phyloP scores from a whole-genome alignment of 2,113 vertebrate species.

The Rhinolophus sinicus region DNA sequence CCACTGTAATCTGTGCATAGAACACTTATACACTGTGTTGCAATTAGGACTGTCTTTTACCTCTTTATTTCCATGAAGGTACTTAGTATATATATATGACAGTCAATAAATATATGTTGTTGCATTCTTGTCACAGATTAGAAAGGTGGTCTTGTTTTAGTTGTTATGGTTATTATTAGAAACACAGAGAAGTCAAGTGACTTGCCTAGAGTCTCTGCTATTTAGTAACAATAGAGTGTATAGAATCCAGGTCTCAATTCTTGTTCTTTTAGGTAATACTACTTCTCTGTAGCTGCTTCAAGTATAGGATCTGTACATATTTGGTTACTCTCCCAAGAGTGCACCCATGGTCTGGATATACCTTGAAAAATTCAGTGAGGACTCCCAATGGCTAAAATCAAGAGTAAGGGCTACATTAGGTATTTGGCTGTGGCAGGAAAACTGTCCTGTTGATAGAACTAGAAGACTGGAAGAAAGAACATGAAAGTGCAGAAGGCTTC shows the following conservation, averaged over 20 bases:
- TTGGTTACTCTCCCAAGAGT: background rate
- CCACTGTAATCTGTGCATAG: background rate
- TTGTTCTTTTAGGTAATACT: background rate
- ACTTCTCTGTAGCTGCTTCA: background rate
- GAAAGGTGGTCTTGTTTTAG: background rate
- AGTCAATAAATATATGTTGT: background rate
- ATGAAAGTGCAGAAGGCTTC: background rate
- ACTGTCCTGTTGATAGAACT: background rate
- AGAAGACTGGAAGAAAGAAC: too few species aligned
- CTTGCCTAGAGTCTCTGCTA: background rate
- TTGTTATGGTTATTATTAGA: background rate
- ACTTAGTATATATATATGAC: background rate
- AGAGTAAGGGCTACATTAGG: background rate
- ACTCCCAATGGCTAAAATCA: background rate
- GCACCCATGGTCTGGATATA: background rate
- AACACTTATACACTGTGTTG: background rate
- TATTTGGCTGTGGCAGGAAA: background rate
- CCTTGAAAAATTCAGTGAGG: background rate
- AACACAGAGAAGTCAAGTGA: background rate
- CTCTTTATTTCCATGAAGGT: background rate
- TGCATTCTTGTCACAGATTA: background rate
- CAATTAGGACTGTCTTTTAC: background rate
- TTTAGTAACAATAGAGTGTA: background rate
- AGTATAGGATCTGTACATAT: background rate
- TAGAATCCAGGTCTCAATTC: background rate